Conservation (phyloP, 2,113 vertebrate genomes). For the Notarius quadriscutis region DNA sequence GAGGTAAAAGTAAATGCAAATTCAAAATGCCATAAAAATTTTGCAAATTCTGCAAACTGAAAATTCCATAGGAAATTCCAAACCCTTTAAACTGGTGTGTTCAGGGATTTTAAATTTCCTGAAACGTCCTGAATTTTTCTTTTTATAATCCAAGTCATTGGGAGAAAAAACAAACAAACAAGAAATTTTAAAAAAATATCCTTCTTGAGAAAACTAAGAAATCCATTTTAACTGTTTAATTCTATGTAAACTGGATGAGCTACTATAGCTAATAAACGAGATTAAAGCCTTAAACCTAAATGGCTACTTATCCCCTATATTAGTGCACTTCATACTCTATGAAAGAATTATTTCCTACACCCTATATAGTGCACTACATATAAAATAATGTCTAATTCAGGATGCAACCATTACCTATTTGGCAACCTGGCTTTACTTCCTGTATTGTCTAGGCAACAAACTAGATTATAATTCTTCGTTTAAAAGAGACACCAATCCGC, state of each 20-base stretch:
- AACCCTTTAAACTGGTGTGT: not conserved
- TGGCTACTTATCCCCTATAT: no score
- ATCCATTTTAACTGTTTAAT: not conserved
- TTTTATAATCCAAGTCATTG: not conserved
- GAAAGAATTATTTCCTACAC: not conserved
- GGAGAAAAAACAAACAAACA: not conserved
- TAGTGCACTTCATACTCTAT: not conserved
- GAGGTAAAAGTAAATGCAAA: not conserved
- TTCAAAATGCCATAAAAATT: no score
- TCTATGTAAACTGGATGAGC: not conserved
- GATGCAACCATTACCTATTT: not conserved
- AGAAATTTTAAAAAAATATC: not conserved
- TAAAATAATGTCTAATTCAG: not conserved
- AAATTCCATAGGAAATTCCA: not conserved
- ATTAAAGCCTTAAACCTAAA: not conserved
- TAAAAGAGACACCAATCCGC: not conserved
- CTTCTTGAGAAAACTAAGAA: not conserved
- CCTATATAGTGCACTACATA: not conserved
- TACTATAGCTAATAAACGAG: not conserved
- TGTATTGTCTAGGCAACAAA: not conserved
- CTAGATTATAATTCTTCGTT: not conserved
- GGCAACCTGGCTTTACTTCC: conserved; percentile 29
- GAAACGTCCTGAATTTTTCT: not conserved
- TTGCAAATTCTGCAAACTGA: no score
- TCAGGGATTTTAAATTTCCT: not conserved